A percentile compares a stretch with the other conserved stretches of the same genome.
Conservation (phyloP, 2,113 vertebrate genomes). For the Hystrix cristata region DNA sequence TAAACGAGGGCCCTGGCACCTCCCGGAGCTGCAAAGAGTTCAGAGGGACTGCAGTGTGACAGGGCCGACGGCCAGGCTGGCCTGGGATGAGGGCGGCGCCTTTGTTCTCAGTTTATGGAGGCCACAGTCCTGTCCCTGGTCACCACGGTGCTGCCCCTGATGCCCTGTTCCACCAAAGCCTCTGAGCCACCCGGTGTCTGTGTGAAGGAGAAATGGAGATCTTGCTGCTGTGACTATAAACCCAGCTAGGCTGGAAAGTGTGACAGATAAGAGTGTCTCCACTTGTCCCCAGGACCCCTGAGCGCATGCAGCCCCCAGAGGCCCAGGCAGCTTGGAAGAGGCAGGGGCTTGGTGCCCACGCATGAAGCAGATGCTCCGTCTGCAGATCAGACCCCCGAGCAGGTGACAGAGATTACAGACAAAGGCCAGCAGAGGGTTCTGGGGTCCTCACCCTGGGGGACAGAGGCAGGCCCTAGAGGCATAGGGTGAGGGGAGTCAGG, state of each 20-base stretch:
- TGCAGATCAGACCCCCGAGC: neutral
- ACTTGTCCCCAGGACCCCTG: neutral
- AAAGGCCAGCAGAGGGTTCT: fast-evolving
- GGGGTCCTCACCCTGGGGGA: neutral
- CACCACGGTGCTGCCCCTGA: neutral
- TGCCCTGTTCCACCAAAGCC: too few species aligned
- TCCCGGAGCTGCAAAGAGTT: neutral
- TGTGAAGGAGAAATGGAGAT: neutral
- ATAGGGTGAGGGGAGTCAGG: neutral
- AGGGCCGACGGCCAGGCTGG: fast-evolving
- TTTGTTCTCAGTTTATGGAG: neutral
- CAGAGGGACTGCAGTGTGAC: neutral
- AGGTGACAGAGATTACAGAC: neutral
- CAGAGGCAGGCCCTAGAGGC: neutral
- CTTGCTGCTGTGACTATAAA: neutral
- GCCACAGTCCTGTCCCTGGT: neutral
- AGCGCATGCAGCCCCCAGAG: neutral
- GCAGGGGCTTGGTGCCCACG: too few species aligned
- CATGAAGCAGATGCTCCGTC: neutral
- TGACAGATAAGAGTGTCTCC: neutral
- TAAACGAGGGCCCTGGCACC: neutral
- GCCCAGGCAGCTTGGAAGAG: neutral
- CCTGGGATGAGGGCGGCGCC: neutral
- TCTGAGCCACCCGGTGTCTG: neutral
- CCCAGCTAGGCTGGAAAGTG: neutral